A percentile compares a stretch with the other conserved stretches of the same genome.
Evolutionary conservation across 2,797 vertebrate genomes (phyloP).

Genomic region (Spondyliosoma cantharus): DNA sequence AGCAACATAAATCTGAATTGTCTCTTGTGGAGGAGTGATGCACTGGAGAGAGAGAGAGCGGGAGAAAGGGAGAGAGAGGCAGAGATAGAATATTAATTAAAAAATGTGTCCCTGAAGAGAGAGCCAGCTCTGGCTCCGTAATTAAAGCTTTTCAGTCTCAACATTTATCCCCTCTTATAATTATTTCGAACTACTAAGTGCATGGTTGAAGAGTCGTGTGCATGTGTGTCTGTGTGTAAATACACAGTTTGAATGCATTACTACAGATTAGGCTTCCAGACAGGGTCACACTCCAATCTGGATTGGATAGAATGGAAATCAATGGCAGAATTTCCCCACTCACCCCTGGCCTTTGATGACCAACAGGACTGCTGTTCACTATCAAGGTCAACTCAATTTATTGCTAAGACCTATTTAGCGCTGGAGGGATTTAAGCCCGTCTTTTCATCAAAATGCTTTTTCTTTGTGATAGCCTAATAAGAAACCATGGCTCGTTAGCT

Average conservation of each 20-base stretch:
- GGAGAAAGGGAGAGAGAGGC: background rate
- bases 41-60: conserved; percentile 4
- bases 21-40: conserved; percentile 32
- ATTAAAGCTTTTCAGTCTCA: conserved; percentile 80
- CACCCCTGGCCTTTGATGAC: conserved; percentile 25
- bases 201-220: conserved; percentile 40
- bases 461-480: background rate
- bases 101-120: conserved; percentile 79
- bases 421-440: background rate
- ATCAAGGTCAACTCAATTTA: conserved; percentile 24
- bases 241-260: conserved; percentile 51
- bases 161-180: conserved; percentile 78
- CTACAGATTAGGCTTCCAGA: conserved; percentile 58
- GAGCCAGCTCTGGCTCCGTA: conserved; percentile 63
- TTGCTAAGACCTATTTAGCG: background rate
- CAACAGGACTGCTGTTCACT: conserved; percentile 20
- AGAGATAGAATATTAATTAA: conserved; percentile 81
- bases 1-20: conserved; percentile 37
- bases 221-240: conserved; percentile 38
- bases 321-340: conserved; percentile 43
- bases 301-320: conserved; percentile 53
- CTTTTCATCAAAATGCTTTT: background rate
- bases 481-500: background rate
- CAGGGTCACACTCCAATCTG: conserved; percentile 35
- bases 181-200: conserved; percentile 74